Percentiles rank a stretch among this genome's conserved stretches.
Conservation (phyloP, 2,113 vertebrate species). For the Eidolon helvum region DNA sequence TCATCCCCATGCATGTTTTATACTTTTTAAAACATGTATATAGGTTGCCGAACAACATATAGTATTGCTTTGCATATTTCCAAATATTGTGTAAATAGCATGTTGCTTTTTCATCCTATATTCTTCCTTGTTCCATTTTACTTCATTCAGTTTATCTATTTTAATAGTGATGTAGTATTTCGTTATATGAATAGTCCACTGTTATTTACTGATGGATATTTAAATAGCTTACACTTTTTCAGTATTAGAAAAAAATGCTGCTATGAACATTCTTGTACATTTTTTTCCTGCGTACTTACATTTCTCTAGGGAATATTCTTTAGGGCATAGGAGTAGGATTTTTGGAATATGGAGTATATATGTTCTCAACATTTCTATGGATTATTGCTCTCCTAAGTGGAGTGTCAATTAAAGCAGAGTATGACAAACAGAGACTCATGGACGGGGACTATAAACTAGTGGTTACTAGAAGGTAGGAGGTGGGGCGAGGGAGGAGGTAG, state of each 20-base stretch:
- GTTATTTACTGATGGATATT: slow-evolving; percentile 4
- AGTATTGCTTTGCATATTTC: background rate
- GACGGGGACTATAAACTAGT: too few species aligned
- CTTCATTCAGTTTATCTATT: background rate
- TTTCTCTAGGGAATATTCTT: background rate
- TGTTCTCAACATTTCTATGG: background rate
- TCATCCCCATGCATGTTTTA: background rate
- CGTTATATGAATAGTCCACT: background rate
- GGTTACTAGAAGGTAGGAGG: too few species aligned
- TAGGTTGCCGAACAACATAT: background rate
- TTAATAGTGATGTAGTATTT: background rate
- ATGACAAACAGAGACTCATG: too few species aligned
- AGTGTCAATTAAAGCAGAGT: background rate
- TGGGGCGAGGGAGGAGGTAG: too few species aligned
- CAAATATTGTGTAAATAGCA: background rate
- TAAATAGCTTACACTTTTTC: background rate
- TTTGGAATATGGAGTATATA: background rate
- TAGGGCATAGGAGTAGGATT: background rate
- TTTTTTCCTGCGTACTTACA: background rate
- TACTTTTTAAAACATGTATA: background rate
- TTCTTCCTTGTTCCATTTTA: slow-evolving; percentile 25
- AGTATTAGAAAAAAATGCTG: background rate
- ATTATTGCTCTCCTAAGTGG: background rate
- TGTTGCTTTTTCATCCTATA: background rate
- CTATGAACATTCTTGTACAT: background rate